Evolutionary conservation across 2,113 vertebrate species (phyloP), one percentile per base, ranked within the genome.

Genomic region (Rhizomys pruinosus): DNA sequence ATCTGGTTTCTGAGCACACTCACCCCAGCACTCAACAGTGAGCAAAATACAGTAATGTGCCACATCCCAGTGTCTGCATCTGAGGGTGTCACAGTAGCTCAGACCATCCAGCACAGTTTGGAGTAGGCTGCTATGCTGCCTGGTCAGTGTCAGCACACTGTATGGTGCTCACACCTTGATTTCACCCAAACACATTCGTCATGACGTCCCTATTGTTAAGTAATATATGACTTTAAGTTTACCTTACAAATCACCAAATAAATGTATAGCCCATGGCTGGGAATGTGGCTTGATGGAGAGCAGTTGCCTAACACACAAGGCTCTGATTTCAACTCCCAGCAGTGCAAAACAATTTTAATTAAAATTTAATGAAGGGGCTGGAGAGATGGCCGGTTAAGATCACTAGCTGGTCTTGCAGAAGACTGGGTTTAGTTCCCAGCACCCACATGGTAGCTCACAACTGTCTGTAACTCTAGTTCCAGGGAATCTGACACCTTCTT

Each of bases 231-330:
- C 77, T n/a, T n/a, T n/a, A n/a, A 25, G n/a, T 57, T 29, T 39
- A 81, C 61, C 81, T 89, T 55, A 86, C 16, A 82, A 59, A 77
- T 61, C n/a, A 84, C 64, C 32, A 61, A 86, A 59, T 64, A 77
- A 34, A 57, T 79, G 55, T 52, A 52, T 11, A 52, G 47, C 6
- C 55, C 34, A 57, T 29, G 32, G 52, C 52, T 57, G 52, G 17
- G 12, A 9, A n/a, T 55, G 34, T 7, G 17, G 16, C 19, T 57
- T 52, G 37, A 52, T 79, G 52, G 64, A 68, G 34, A 1, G 11
- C 64, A n/a, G n/a, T 15, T n/a, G 20, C 10, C 52, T 59, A 52
- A 13, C 34, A 19, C 11, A 10, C 52, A 59, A 57, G 11, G 52
- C 32, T 23, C 77, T 59, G 34, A 34, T 32, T 59, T 39, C 27